Percentiles rank a stretch among this genome's conserved stretches.
Conservation (phyloP, 1,140 invertebrate species). For the Drosophila quadrilineata region DNA sequence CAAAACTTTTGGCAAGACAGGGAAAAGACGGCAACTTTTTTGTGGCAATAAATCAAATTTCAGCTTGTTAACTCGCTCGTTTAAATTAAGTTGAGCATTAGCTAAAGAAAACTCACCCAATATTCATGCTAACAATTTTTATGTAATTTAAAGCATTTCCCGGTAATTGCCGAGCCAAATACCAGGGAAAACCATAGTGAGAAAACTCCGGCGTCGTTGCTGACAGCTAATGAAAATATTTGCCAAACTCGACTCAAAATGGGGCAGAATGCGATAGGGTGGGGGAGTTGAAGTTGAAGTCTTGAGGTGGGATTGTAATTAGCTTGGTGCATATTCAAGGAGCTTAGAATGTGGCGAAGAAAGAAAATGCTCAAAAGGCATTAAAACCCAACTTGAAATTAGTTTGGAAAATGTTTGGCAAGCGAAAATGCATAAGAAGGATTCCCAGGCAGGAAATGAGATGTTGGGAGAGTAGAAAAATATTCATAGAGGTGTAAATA, state of each 20-base stretch:
- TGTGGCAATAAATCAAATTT: conserved; percentile 66
- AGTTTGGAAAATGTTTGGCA: background rate
- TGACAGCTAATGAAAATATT: conserved; percentile 64
- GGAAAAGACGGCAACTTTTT: conserved; percentile 47
- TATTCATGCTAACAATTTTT: conserved; percentile 38
- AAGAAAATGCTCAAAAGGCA: background rate
- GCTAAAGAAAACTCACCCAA: conserved; percentile 4
- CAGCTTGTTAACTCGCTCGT: conserved; percentile 69
- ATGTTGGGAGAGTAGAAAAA: background rate
- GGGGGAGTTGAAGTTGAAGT: no score
- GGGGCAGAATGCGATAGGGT: background rate
- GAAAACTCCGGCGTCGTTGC: conserved; percentile 23
- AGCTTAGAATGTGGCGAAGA: background rate
- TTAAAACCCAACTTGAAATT: background rate
- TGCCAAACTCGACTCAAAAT: conserved; percentile 1
- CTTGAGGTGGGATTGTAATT: conserved; percentile 29
- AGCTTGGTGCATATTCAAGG: conserved; percentile 19
- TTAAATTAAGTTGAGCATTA: conserved; percentile 73
- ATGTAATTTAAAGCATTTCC: conserved; percentile 51
- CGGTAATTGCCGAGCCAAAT: background rate
- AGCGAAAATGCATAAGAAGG: conserved; percentile 7
- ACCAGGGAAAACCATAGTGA: conserved; percentile 6
- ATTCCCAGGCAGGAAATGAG: conserved; percentile 2
- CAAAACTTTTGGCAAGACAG: conserved; percentile 38
- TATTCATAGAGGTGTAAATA: no score